Percentiles rank a stretch among this genome's conserved stretches.
These are phyloP conservation scores for Phaethon lepturus DNA, from an alignment of 2,113 vertebrate genomes.

Conservation along the genomic window DNA sequence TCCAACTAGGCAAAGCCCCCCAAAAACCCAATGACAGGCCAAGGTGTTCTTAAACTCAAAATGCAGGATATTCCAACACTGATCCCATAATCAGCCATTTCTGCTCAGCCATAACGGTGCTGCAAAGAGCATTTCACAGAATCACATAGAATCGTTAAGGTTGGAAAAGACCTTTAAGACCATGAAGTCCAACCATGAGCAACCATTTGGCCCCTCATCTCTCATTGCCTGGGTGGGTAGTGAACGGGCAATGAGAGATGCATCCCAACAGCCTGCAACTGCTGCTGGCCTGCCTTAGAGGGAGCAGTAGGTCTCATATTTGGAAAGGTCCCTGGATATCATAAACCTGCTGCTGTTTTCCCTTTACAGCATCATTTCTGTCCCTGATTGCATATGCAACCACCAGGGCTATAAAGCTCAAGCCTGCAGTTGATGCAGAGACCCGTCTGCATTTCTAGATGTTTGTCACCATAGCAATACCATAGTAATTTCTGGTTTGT, in stretches of 20 bases:
- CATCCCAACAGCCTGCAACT: background rate
- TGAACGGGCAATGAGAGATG: background rate
- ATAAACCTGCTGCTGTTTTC: background rate
- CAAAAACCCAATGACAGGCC: background rate
- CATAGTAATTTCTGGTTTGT: background rate
- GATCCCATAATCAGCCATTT: background rate
- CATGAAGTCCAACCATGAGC: too few relatives aligned
- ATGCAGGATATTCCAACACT: background rate
- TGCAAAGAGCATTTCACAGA: background rate
- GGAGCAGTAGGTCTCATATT: background rate
- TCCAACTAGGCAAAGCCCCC: background rate
- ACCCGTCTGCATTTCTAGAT: background rate
- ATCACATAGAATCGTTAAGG: too few relatives aligned
- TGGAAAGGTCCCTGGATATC: background rate
- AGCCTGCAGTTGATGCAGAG: background rate
- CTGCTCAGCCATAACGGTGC: background rate
- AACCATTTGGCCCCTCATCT: background rate
- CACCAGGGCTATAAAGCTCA: background rate
- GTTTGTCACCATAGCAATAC: conserved; percentile 59
- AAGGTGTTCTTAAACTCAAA: background rate
- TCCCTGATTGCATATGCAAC: background rate
- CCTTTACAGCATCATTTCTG: conserved; percentile 9
- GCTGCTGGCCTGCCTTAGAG: background rate
- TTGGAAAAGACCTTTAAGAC: too few relatives aligned
- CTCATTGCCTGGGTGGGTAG: background rate